phyloP scores from a whole-genome alignment of 2,113 vertebrate species.

The Pimephales promelas region DNA sequence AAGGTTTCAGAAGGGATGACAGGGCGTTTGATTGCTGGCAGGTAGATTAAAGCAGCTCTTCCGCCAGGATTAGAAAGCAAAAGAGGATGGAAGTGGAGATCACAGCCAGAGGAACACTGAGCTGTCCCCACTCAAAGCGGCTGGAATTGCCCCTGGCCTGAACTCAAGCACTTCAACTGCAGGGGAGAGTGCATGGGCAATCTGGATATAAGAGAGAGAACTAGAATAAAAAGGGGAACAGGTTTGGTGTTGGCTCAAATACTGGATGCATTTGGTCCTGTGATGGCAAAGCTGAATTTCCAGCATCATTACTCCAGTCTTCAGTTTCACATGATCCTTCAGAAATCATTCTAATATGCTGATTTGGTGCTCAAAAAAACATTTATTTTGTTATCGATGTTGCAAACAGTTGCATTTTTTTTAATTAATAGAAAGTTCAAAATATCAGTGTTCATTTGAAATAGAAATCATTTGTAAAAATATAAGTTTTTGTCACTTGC shows the following conservation, averaged over 20 bases:
- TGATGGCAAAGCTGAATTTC: background rate
- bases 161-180: conserved; percentile 28
- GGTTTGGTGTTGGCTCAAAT: conserved; percentile 8
- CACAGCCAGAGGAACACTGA: conserved; percentile 40
- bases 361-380: background rate
- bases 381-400: background rate
- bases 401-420: background rate
- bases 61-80: conserved; percentile 61
- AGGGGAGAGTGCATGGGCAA: background rate
- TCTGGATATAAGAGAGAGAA: background rate
- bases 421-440: too few relatives aligned
- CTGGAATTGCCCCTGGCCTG: conserved; percentile 25
- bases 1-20: conserved; percentile 63
- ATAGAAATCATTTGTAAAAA: too few relatives aligned
- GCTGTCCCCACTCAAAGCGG: conserved; percentile 18
- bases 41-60: conserved; percentile 73
- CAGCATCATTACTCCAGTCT: background rate
- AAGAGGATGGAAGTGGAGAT: conserved; percentile 47
- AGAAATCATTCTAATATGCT: background rate
- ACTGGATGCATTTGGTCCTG: background rate
- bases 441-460: too few relatives aligned
- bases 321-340: background rate
- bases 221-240: background rate
- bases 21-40: conserved; percentile 71
- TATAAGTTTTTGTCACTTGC: too few relatives aligned